phyloP scores from a whole-genome alignment of 1,140 invertebrate species.

The Drosophila hydei region DNA sequence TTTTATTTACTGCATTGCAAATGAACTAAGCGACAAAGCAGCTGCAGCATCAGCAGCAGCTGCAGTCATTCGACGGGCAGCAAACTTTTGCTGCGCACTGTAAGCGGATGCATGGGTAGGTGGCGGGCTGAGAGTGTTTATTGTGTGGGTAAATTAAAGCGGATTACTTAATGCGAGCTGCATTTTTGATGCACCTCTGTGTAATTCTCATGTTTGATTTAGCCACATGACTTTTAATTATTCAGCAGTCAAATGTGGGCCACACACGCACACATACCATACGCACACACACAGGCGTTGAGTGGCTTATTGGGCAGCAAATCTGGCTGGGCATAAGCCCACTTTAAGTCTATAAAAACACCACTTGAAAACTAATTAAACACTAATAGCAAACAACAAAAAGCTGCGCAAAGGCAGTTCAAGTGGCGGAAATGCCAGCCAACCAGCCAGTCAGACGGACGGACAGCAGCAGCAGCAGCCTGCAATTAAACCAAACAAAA shows the following conservation, averaged over 20 bases:
- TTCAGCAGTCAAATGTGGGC: constrained; percentile 29
- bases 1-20: constrained; percentile 47
- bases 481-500: constrained; percentile 56
- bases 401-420: constrained; percentile 48
- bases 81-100: constrained; percentile 43
- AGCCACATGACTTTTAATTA: constrained; percentile 72
- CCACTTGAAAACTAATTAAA: constrained; percentile 84
- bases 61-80: neutral
- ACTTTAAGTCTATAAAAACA: constrained; percentile 77
- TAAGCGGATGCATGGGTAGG: constrained; percentile 10
- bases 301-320: constrained; percentile 23
- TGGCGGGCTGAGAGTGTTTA: neutral
- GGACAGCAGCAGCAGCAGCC: constrained; percentile 1
- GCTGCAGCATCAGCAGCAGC: neutral
- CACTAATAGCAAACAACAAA: constrained; percentile 77
- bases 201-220: constrained; percentile 35
- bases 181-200: constrained; percentile 42
- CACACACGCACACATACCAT: constrained; percentile 11
- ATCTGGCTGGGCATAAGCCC: constrained; percentile 50
- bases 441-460: neutral
- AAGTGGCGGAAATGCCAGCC: constrained; percentile 39
- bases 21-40: constrained; percentile 41
- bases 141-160: constrained; percentile 45
- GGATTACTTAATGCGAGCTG: constrained; percentile 61
- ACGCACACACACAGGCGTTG: neutral